These are phyloP conservation scores for Sclerodermus sp. DNA, from an alignment of 2,888 invertebrate genomes.

Conservation along the genomic window DNA sequence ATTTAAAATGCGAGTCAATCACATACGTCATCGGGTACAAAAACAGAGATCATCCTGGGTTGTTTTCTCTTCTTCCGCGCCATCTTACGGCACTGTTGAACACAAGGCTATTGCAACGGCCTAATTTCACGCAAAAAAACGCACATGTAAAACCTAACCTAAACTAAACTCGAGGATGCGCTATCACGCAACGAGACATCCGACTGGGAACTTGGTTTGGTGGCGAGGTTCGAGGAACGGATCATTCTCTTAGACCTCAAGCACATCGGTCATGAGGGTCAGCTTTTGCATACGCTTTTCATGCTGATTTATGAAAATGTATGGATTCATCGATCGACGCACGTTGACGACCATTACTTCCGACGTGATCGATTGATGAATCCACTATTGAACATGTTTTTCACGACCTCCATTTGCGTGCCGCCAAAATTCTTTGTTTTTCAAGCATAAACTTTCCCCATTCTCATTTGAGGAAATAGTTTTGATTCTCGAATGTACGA, in stretches of 20 bases:
- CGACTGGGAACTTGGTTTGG: slow-evolving; percentile 19
- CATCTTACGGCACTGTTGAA: slow-evolving; percentile 31
- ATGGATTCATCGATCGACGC: slow-evolving; percentile 39
- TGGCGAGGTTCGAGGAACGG: slow-evolving; percentile 15
- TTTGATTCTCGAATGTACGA: too few relatives aligned
- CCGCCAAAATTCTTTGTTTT: too few relatives aligned
- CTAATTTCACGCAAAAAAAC: slow-evolving; percentile 8
- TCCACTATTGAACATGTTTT: not conserved
- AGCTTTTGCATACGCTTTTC: slow-evolving; percentile 44
- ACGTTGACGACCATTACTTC: slow-evolving; percentile 10
- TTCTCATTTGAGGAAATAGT: too few relatives aligned
- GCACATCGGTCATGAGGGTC: slow-evolving; percentile 53
- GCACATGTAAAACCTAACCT: slow-evolving; percentile 12
- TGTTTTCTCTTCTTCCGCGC: slow-evolving; percentile 49
- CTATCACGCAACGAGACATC: slow-evolving; percentile 19
- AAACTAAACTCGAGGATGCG: slow-evolving; percentile 29
- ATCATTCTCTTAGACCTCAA: slow-evolving; percentile 19
- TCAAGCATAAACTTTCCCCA: too few relatives aligned
- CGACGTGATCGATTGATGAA: slow-evolving; percentile 5
- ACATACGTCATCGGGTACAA: slow-evolving; percentile 50
- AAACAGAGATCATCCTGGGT: slow-evolving; percentile 49
- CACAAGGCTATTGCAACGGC: slow-evolving; percentile 1
- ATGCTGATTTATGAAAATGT: slow-evolving; percentile 56
- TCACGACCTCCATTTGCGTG: too few relatives aligned
- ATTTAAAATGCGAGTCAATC: not conserved